A percentile compares a stretch with the other conserved stretches of the same genome.
Evolutionary conservation across 2,888 invertebrate genomes (phyloP).

Genomic region (Bursaphelenchus okinawaensis): DNA sequence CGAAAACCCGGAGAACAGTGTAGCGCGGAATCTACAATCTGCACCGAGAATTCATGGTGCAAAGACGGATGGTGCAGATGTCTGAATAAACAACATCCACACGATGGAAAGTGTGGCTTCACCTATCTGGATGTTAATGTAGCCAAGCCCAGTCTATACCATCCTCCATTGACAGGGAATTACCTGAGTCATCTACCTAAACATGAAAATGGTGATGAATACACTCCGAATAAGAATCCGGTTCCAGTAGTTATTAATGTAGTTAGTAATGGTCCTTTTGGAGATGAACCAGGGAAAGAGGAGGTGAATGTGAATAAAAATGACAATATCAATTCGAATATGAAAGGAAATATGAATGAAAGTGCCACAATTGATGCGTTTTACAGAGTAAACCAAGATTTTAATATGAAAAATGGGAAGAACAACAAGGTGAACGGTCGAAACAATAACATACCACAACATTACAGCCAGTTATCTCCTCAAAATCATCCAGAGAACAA

Average conservation of each 20-base stretch:
- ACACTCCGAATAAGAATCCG: background rate
- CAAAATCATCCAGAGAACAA: too few relatives aligned
- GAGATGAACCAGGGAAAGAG: too few relatives aligned
- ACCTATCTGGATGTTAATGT: background rate
- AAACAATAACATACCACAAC: too few relatives aligned
- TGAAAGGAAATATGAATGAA: background rate
- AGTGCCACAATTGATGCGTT: too few relatives aligned
- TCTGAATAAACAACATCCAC: slow-evolving; percentile 2
- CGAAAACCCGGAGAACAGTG: slow-evolving; percentile 29
- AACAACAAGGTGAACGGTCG: too few relatives aligned
- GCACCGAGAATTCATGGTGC: slow-evolving; percentile 25
- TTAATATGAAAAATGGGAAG: too few relatives aligned
- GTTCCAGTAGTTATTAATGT: background rate
- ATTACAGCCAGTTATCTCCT: background rate
- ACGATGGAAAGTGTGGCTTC: background rate
- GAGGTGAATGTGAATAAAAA: too few relatives aligned
- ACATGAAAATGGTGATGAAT: background rate
- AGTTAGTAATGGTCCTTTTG: background rate
- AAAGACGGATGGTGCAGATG: slow-evolving; percentile 22
- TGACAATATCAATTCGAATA: too few relatives aligned
- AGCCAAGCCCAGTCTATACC: background rate
- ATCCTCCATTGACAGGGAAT: background rate
- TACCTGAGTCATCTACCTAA: background rate
- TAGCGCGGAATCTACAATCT: slow-evolving; percentile 18
- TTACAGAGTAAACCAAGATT: too few relatives aligned